These are phyloP conservation scores for Lindbergichthys nudifrons DNA, from an alignment of 2,797 vertebrate genomes.

Conservation along the genomic window DNA sequence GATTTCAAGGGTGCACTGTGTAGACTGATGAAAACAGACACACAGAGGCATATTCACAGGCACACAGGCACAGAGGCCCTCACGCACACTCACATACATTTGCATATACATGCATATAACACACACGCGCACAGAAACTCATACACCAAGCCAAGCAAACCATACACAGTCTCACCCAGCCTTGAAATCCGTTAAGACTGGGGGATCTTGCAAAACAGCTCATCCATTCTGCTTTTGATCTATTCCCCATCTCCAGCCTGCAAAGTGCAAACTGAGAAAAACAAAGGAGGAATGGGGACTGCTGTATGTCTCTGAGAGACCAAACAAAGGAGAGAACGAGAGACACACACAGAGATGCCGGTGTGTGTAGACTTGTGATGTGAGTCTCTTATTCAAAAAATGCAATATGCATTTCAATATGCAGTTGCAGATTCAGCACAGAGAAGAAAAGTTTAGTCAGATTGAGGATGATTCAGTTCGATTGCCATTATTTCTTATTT, in stretches of 20 bases:
- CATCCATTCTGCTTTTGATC: constrained; percentile 84
- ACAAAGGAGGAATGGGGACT: constrained; percentile 80
- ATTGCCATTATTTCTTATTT: constrained; percentile 33
- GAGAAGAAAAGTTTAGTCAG: constrained; percentile 30
- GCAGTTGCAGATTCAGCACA: constrained; percentile 28
- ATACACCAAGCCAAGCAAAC: constrained; percentile 57
- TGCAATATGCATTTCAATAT: constrained; percentile 62
- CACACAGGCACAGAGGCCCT: constrained; percentile 69
- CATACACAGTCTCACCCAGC: constrained; percentile 75
- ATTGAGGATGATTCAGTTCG: constrained; percentile 27
- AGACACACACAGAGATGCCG: constrained; percentile 53
- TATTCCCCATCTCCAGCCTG: constrained; percentile 83
- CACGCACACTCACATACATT: constrained; percentile 69
- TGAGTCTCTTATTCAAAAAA: constrained; percentile 47
- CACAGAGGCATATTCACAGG: constrained; percentile 62
- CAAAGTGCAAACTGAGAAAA: constrained; percentile 79
- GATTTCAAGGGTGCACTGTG: constrained; percentile 47
- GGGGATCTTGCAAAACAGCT: constrained; percentile 82
- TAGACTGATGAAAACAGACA: constrained; percentile 63
- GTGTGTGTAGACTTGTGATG: constrained; percentile 53
- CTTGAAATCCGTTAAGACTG: constrained; percentile 84
- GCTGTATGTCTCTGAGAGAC: constrained; percentile 77
- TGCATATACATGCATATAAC: constrained; percentile 72
- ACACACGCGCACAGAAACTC: constrained; percentile 32
- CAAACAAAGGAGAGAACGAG: constrained; percentile 69